Conservation (phyloP, 1,140 invertebrate species). For the Cydia pomonella region DNA sequence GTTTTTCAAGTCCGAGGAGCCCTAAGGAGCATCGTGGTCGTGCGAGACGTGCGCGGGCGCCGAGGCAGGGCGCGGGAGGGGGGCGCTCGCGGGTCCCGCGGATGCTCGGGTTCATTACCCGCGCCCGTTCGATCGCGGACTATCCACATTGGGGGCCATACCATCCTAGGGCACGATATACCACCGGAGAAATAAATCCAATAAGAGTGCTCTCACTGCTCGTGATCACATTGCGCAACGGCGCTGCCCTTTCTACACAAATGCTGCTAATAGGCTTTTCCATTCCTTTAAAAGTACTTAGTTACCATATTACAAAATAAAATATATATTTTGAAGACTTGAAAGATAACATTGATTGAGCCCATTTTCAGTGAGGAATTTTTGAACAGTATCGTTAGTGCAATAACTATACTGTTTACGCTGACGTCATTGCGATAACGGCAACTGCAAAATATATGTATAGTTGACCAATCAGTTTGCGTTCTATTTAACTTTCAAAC, state of each 20-base stretch:
- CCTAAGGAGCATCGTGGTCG: conserved; percentile 47
- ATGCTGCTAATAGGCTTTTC: neutral
- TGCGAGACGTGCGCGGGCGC: conserved; percentile 33
- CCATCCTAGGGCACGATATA: conserved; percentile 52
- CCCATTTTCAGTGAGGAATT: too few relatives aligned
- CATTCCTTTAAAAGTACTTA: neutral
- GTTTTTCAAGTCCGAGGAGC: conserved; percentile 43
- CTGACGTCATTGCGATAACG: too few relatives aligned
- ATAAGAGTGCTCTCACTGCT: conserved; percentile 5
- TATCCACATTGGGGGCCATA: conserved; percentile 61
- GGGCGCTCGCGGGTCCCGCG: conserved; percentile 47
- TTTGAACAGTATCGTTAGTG: too few relatives aligned
- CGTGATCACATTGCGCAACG: conserved; percentile 3
- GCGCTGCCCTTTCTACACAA: neutral
- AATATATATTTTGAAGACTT: too few relatives aligned
- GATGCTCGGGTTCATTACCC: conserved; percentile 69
- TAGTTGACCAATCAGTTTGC: too few relatives aligned
- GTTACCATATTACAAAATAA: neutral
- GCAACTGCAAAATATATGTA: too few relatives aligned
- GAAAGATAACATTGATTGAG: too few relatives aligned
- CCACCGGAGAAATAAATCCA: conserved; percentile 39
- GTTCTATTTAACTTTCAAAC: too few relatives aligned
- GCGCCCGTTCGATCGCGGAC: conserved; percentile 54
- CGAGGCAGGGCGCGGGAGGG: conserved; percentile 29
- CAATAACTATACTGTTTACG: too few relatives aligned